Percentiles rank a stretch among this genome's conserved stretches.
Evolutionary conservation across 2,797 vertebrate species (phyloP).

Genomic region (Chaetodon trifasciatus): DNA sequence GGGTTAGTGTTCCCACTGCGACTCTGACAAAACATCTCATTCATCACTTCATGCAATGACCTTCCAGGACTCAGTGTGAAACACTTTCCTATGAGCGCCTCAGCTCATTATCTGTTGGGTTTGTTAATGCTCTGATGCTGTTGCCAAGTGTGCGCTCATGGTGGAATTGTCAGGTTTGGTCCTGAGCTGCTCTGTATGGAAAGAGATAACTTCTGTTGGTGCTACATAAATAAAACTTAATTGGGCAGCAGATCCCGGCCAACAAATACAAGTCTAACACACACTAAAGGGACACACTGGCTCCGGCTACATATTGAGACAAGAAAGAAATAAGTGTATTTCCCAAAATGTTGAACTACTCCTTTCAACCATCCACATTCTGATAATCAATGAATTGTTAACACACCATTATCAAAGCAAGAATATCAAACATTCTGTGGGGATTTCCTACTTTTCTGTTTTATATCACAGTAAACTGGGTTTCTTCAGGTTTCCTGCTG

Average conservation of each 20-base stretch:
- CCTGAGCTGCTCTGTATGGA: too few relatives aligned
- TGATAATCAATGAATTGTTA: not conserved
- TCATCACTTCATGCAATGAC: not conserved
- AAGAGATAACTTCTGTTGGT: too few relatives aligned
- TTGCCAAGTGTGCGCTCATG: too few relatives aligned
- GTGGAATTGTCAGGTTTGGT: too few relatives aligned
- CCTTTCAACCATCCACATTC: not conserved
- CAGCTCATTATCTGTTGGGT: not conserved
- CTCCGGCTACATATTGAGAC: not conserved
- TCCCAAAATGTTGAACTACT: not conserved
- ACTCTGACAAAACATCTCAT: not conserved
- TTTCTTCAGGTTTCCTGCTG: not conserved
- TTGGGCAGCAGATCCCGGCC: not conserved
- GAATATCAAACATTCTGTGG: too few relatives aligned
- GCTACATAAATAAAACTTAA: too few relatives aligned
- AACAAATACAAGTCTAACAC: not conserved
- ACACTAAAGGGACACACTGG: not conserved
- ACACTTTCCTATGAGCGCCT: not conserved
- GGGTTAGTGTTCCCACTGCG: not conserved
- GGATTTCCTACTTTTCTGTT: not conserved
- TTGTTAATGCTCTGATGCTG: too few relatives aligned
- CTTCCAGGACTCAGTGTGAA: not conserved
- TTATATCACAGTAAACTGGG: not conserved
- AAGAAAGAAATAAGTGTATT: not conserved
- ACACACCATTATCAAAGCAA: too few relatives aligned